Percentiles rank a stretch among this genome's conserved stretches.
Evolutionary conservation across 2,888 invertebrate species (phyloP).

Genomic region (Chloroclystis v-ata): DNA sequence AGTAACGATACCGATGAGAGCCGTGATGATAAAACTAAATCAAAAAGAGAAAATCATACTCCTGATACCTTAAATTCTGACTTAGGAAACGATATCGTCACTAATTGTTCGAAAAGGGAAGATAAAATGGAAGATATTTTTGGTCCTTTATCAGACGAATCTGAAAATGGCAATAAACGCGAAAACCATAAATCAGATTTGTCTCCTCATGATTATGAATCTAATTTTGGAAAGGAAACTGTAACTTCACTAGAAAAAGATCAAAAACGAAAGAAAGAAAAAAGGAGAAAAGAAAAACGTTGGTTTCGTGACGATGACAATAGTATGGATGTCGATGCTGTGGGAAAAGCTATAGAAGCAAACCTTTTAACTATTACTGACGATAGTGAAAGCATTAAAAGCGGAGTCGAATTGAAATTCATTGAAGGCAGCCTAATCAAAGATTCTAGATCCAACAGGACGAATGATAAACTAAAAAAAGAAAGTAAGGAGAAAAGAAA

Average conservation of each 20-base stretch:
- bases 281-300: constrained; percentile 80
- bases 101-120: constrained; percentile 78
- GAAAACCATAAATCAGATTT: constrained; percentile 46
- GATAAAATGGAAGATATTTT: constrained; percentile 93
- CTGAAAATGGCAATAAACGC: constrained; percentile 54
- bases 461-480: constrained; percentile 65
- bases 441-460: constrained; percentile 29
- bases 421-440: constrained; percentile 60
- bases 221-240: constrained; percentile 36
- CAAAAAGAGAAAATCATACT: constrained; percentile 77
- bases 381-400: constrained; percentile 47
- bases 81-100: constrained; percentile 41
- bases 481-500: constrained; percentile 88
- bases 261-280: constrained; percentile 79
- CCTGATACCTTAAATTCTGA: constrained; percentile 46
- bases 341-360: constrained; percentile 89
- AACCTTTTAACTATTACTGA: constrained; percentile 81
- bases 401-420: constrained; percentile 74
- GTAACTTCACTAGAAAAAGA: constrained; percentile 67
- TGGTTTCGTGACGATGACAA: constrained; percentile 84
- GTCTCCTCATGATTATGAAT: constrained; percentile 40
- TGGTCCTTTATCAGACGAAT: constrained; percentile 89
- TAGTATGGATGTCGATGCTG: constrained; percentile 88
- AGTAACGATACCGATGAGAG: constrained; percentile 67
- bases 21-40: constrained; percentile 76